Evolutionary conservation across 2,888 invertebrate species (phyloP).

Genomic region (Lithosia quadra): DNA sequence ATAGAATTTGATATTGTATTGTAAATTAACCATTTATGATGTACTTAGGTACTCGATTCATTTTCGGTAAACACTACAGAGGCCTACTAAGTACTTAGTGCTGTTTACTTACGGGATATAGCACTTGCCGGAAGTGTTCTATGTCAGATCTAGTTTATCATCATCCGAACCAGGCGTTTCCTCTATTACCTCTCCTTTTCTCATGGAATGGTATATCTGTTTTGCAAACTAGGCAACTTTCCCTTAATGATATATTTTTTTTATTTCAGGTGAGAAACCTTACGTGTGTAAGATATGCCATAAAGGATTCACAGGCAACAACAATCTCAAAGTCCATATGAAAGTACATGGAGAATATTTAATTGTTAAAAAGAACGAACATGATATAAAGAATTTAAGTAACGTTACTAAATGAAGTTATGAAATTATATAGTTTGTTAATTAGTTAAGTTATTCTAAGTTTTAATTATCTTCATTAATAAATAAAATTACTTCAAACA

Average conservation of each 20-base stretch:
- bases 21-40: no score
- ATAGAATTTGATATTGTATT: background rate
- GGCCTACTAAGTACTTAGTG: no score
- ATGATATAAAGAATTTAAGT: constrained; percentile 24
- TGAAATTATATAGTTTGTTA: constrained; percentile 37
- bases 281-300: constrained; percentile 75
- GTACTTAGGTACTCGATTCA: no score
- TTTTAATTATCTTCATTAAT: constrained; percentile 15
- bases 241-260: background rate
- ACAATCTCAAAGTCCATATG: constrained; percentile 80
- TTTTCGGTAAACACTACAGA: no score
- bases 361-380: constrained; percentile 58
- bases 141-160: no score
- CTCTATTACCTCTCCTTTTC: no score
- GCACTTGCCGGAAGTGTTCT: no score
- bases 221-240: background rate
- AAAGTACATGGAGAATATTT: constrained; percentile 76
- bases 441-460: constrained; percentile 18
- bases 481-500: constrained; percentile 49
- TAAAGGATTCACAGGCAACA: constrained; percentile 73
- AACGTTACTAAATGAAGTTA: constrained; percentile 30
- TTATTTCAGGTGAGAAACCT: constrained; percentile 72
- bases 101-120: no score
- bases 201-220: no score
- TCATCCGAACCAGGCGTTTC: no score